Evolutionary conservation across 2,888 invertebrate genomes (phyloP).

Genomic region (Hyppa rectilinea): DNA sequence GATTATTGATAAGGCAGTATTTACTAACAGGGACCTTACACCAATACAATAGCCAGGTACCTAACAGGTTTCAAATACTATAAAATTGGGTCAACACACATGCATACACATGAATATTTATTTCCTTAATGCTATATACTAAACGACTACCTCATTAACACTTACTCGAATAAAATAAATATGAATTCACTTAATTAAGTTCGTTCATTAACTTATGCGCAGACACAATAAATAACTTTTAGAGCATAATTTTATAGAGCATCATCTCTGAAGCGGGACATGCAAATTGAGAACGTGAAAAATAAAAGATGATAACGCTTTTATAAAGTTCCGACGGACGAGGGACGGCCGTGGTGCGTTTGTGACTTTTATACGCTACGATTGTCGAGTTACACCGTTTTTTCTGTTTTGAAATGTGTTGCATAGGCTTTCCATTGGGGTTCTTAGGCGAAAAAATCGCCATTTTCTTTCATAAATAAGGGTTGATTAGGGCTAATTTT

Average conservation of each 20-base stretch:
- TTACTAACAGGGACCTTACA: neutral
- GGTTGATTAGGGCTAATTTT: neutral
- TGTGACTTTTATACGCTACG: constrained; percentile 72
- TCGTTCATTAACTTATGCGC: constrained; percentile 80
- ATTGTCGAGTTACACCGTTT: constrained; percentile 24
- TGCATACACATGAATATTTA: constrained; percentile 50
- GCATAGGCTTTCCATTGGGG: neutral
- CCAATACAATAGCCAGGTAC: neutral
- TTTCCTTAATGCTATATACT: constrained; percentile 43
- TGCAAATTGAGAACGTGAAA: constrained; percentile 87
- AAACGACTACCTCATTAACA: constrained; percentile 59
- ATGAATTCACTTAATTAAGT: constrained; percentile 69
- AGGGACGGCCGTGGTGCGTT: constrained; percentile 68
- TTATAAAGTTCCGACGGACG: constrained; percentile 85
- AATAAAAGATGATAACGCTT: constrained; percentile 89
- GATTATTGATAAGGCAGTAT: neutral
- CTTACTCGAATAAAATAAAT: constrained; percentile 63
- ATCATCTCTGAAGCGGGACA: constrained; percentile 88
- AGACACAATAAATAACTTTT: constrained; percentile 85
- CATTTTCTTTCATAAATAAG: neutral
- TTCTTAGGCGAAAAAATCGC: no score
- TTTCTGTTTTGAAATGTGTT: neutral
- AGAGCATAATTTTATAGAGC: constrained; percentile 85
- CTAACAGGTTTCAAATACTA: constrained; percentile 17
- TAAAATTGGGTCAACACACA: constrained; percentile 40